A percentile compares a stretch with the other conserved stretches of the same genome.
phyloP scores from a whole-genome alignment of 2,113 vertebrate genomes.

The Phalacrocorax pelagicus region DNA sequence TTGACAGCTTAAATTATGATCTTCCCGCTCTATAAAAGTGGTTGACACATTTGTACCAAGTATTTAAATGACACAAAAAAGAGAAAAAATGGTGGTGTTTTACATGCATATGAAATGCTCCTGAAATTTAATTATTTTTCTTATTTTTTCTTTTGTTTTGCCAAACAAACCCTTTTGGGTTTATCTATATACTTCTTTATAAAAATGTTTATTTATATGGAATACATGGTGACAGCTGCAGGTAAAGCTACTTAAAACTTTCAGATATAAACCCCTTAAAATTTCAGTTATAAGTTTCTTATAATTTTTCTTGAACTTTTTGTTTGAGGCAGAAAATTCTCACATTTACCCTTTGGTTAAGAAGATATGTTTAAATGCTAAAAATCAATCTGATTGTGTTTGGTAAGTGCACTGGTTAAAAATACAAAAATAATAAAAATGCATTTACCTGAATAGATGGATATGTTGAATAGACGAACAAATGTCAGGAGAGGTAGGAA shows the following conservation, averaged over 20 bases:
- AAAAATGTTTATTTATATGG: not conserved
- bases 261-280: not conserved
- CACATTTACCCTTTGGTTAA: not conserved
- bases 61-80: not conserved
- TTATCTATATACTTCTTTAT: not conserved
- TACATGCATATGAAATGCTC: not conserved
- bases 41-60: not conserved
- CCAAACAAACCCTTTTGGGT: not conserved
- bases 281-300: not conserved
- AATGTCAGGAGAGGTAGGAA: not conserved
- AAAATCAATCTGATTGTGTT: not conserved
- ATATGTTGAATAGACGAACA: not conserved
- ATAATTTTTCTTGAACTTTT: not conserved
- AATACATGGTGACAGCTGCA: not conserved
- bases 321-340: not conserved
- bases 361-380: not conserved
- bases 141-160: not conserved
- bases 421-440: not conserved
- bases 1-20: conserved; percentile 36
- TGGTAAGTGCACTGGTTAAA: not conserved
- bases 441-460: not conserved
- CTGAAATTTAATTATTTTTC: not conserved
- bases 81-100: not conserved
- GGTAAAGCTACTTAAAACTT: not conserved
- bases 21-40: not conserved